Conservation (phyloP, 2,888 invertebrate species). For the Drosophila limbata region DNA sequence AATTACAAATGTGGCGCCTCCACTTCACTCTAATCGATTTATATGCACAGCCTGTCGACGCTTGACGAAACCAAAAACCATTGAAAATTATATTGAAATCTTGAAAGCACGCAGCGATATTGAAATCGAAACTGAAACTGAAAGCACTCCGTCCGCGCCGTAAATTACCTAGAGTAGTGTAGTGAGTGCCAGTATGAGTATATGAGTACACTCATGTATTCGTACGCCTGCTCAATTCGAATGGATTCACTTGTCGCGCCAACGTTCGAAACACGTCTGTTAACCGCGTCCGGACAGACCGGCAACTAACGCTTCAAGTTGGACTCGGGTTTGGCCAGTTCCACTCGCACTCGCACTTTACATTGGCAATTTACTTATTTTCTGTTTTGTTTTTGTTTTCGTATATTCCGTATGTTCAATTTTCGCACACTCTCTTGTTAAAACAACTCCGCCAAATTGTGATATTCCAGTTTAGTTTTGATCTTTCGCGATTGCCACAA, state of each 20-base stretch:
- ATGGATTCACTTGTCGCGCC: constrained; percentile 54
- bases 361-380: not conserved
- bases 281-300: constrained; percentile 15
- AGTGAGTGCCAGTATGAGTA: not conserved
- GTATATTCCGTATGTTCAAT: constrained; percentile 2
- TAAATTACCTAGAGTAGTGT: constrained; percentile 24
- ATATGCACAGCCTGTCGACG: constrained; percentile 62
- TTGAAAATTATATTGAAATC: constrained; percentile 55
- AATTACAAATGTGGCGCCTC: constrained; percentile 43
- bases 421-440: constrained; percentile 15
- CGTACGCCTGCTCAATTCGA: constrained; percentile 15
- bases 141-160: constrained; percentile 7
- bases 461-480: constrained; percentile 28
- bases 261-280: constrained; percentile 65
- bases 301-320: constrained; percentile 14
- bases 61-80: constrained; percentile 52
- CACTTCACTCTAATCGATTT: constrained; percentile 42
- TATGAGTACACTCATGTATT: constrained; percentile 4
- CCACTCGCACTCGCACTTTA: constrained; percentile 21
- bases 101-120: constrained; percentile 53
- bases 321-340: constrained; percentile 33
- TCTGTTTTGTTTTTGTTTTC: not conserved
- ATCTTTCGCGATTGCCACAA: constrained; percentile 8
- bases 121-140: constrained; percentile 17
- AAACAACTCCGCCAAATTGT: constrained; percentile 15